A percentile compares a stretch with the other conserved stretches of the same genome.
phyloP scores from a whole-genome alignment of 2,888 invertebrate species.

The Ametastegia equiseti region DNA sequence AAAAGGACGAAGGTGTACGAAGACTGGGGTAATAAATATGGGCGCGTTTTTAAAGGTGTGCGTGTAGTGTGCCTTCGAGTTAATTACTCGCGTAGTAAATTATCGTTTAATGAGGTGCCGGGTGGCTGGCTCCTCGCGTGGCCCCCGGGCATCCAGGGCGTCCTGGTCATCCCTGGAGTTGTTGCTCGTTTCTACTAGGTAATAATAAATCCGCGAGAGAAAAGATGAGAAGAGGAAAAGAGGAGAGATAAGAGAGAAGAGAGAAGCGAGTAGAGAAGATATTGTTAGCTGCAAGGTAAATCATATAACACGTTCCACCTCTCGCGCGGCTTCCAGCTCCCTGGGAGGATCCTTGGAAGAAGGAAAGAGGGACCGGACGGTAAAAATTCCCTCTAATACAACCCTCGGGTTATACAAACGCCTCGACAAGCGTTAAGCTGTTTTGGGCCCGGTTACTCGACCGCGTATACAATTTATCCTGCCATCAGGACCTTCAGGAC shows the following conservation, averaged over 20 bases:
- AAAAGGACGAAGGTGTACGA: not conserved
- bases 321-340: conserved; percentile 11
- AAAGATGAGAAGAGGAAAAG: not conserved
- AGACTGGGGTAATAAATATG: conserved; percentile 37
- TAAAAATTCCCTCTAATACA: conserved; percentile 1
- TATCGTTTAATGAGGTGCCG: conserved; percentile 75
- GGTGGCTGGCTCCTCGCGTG: conserved; percentile 57
- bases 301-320: conserved; percentile 58
- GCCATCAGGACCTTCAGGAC: not conserved
- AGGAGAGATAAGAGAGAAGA: conserved; percentile 51
- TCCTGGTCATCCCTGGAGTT: conserved; percentile 46
- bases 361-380: not conserved
- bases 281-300: conserved; percentile 74
- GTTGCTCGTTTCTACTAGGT: conserved; percentile 56
- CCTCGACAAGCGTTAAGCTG: conserved; percentile 17
- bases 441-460: conserved; percentile 20
- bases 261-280: conserved; percentile 64
- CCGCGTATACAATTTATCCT: not conserved
- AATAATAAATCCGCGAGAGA: conserved; percentile 71
- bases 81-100: conserved; percentile 75
- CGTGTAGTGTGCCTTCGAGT: conserved; percentile 69
- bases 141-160: conserved; percentile 51
- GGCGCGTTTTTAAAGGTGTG: conserved; percentile 31
- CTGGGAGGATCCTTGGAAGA: not conserved
- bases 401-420: conserved; percentile 25